phyloP scores from a whole-genome alignment of 2,888 invertebrate genomes.

The Polydrusus pterygomalis region DNA sequence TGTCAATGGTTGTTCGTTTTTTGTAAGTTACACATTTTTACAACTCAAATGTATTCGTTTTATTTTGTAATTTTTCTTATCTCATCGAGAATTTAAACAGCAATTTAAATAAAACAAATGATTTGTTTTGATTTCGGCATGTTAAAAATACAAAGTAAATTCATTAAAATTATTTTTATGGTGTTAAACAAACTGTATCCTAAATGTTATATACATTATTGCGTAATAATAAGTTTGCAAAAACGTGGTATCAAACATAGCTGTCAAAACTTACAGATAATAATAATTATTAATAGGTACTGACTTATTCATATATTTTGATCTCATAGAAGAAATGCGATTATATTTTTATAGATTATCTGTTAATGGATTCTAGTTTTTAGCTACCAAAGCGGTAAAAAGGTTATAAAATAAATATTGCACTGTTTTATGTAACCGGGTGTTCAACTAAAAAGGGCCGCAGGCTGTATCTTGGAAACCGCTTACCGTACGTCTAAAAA shows the following conservation, averaged over 20 bases:
- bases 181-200: not conserved
- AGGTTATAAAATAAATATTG: no score
- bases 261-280: not conserved
- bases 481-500: no score
- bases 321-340: not conserved
- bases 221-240: not conserved
- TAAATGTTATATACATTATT: not conserved
- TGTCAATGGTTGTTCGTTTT: constrained; percentile 33
- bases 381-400: no score
- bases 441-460: no score
- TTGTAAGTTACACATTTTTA: constrained; percentile 34
- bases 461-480: no score
- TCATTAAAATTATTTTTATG: constrained; percentile 17
- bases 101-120: constrained; percentile 3
- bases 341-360: no score
- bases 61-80: constrained; percentile 40
- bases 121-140: constrained; percentile 6
- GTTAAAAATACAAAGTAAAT: constrained; percentile 15
- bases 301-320: not conserved
- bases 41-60: constrained; percentile 34
- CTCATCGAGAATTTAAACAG: not conserved
- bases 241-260: not conserved
- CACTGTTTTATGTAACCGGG: no score
- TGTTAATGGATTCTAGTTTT: no score
- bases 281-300: not conserved